Base-by-base conservation (phyloP, 2,888 invertebrate genomes). In the Cantharis nigra region DNA sequence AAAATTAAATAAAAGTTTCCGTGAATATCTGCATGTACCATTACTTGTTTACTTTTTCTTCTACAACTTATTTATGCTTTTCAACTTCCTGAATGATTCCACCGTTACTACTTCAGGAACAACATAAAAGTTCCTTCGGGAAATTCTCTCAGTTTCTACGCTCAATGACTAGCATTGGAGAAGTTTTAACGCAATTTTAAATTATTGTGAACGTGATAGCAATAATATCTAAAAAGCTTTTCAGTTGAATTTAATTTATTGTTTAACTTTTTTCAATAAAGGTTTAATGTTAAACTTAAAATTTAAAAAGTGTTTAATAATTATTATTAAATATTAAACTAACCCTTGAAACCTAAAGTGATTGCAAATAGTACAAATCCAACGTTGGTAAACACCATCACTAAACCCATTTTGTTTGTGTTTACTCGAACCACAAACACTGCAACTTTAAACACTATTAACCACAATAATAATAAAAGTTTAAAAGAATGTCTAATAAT, bases 81-180 rank as follows among this genome's bases (percentile, higher is more conserved):
- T 30, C 74, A 74, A 74, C 74, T 74, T 74, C 70, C 74, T 63
- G 74, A 74, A 74, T 63, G 74, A 74, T 74, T 63, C 74, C 30
- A 62, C 23, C 62, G 63, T 74, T 70, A 62, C 74, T 69, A 64
- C 69, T 63, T 74, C 62, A 69, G 70, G 63, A 69, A 74, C 74
- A 74, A 70, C 74, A 74, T 74, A 74, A 74, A 74, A 74, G 74
- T 74, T 69, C 74, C 74, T 74, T 28, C 74, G 74, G 74, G 74
- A 74, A 74, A 74, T 74, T 74, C 65, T 26, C 67, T 49, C 28
- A 73, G 65, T 67, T 67, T 67, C 65, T 67, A 67, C 65, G 65
- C 65, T 67, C 65, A 23, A 67, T 67, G 65, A 67, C 65, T 67
- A 67, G 69, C 69, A 70, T 74, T 74, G 69, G 69, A 18, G 73